These are phyloP conservation scores for Apis florea DNA, from an alignment of 1,140 invertebrate species.

Conservation along the genomic window DNA sequence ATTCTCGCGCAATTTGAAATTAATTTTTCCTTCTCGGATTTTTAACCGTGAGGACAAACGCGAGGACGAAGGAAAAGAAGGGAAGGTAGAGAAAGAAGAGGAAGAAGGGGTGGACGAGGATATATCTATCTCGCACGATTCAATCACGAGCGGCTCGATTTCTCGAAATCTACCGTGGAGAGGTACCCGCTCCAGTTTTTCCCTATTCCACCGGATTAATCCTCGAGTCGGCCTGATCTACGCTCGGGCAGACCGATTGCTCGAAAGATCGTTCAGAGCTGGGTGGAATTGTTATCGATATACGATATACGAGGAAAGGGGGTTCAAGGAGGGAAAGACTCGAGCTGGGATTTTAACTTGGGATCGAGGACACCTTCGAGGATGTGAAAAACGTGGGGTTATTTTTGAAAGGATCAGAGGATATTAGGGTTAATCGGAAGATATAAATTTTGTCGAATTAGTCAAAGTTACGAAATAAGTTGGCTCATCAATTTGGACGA, in stretches of 20 bases:
- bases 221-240: not conserved
- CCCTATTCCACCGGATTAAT: slow-evolving; percentile 18
- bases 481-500: not conserved
- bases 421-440: no score
- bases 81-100: no score
- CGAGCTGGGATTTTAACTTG: no score
- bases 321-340: no score
- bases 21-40: not conserved
- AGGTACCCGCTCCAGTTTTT: not conserved
- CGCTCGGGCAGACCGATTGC: not conserved
- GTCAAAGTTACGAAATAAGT: no score
- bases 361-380: no score
- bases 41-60: not conserved
- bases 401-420: no score
- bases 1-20: not conserved
- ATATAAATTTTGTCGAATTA: no score
- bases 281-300: not conserved
- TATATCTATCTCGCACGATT: slow-evolving; percentile 31
- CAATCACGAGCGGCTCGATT: slow-evolving; percentile 28
- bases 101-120: no score
- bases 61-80: not conserved
- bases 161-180: slow-evolving; percentile 5
- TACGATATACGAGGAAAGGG: no score
- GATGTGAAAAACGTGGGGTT: no score
- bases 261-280: slow-evolving; percentile 10